Percentiles rank a stretch among this genome's conserved stretches.
phyloP scores from a whole-genome alignment of 1,140 invertebrate species.

The Diorhabda sublineata region DNA sequence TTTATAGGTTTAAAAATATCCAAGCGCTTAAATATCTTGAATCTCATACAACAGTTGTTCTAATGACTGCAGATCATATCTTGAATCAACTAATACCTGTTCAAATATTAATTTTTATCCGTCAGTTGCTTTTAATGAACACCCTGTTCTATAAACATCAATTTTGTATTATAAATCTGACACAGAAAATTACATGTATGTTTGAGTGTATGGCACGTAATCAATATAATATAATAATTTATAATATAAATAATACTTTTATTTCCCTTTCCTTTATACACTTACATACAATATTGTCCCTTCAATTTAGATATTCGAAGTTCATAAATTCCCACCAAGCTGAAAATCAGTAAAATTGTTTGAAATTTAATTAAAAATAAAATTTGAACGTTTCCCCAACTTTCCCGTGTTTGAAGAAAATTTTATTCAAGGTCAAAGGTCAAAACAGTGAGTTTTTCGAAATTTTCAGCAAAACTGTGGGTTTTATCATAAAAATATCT shows the following conservation, averaged over 20 bases:
- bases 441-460: too few relatives aligned
- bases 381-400: too few relatives aligned
- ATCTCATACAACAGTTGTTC: not conserved
- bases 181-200: slow-evolving; percentile 13
- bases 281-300: too few relatives aligned
- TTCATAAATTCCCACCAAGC: too few relatives aligned
- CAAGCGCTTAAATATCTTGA: slow-evolving; percentile 9
- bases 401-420: too few relatives aligned
- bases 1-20: slow-evolving; percentile 12
- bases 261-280: not conserved
- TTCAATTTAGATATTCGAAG: too few relatives aligned
- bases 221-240: slow-evolving; percentile 20
- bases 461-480: too few relatives aligned
- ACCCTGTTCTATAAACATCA: not conserved
- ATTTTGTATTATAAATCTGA: slow-evolving; percentile 13
- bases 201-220: slow-evolving; percentile 14
- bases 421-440: too few relatives aligned
- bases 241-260: slow-evolving; percentile 6
- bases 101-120: not conserved
- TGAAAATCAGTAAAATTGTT: too few relatives aligned
- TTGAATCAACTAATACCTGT: slow-evolving; percentile 10
- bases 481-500: too few relatives aligned
- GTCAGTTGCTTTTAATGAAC: slow-evolving; percentile 3
- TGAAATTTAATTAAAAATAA: too few relatives aligned
- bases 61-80: slow-evolving; percentile 20